Conservation (phyloP, 2,888 invertebrate species). For the Sepioteuthis lessoniana region DNA sequence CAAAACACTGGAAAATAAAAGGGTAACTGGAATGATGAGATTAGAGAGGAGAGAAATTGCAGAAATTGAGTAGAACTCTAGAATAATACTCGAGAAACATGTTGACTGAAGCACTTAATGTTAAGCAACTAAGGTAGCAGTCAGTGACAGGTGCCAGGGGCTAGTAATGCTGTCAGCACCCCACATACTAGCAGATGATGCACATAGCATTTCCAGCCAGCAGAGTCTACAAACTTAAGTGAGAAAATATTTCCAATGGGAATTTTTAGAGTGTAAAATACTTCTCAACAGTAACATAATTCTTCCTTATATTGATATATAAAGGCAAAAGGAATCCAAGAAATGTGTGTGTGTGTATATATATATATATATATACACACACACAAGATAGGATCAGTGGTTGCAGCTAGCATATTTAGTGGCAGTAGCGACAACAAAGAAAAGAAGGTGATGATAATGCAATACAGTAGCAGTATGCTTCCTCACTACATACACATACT, state of each 20-base stretch:
- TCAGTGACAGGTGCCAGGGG: background rate
- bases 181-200: background rate
- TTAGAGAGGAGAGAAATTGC: background rate
- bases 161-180: background rate
- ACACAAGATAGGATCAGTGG: background rate
- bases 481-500: background rate
- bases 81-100: background rate
- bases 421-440: no score
- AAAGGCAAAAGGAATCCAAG: background rate
- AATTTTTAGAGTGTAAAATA: constrained; percentile 17
- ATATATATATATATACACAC: no score
- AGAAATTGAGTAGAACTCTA: background rate
- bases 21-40: background rate
- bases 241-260: background rate
- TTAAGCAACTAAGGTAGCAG: constrained; percentile 33
- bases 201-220: background rate
- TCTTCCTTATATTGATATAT: background rate
- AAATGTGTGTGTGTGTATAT: background rate
- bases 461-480: background rate
- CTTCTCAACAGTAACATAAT: background rate
- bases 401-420: background rate
- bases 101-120: background rate
- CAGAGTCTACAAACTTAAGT: background rate
- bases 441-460: background rate
- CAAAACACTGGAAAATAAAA: background rate